A percentile compares a stretch with the other conserved stretches of the same genome.
Evolutionary conservation across 1,140 invertebrate genomes (phyloP).

Genomic region (Zaprionus gabonicus): DNA sequence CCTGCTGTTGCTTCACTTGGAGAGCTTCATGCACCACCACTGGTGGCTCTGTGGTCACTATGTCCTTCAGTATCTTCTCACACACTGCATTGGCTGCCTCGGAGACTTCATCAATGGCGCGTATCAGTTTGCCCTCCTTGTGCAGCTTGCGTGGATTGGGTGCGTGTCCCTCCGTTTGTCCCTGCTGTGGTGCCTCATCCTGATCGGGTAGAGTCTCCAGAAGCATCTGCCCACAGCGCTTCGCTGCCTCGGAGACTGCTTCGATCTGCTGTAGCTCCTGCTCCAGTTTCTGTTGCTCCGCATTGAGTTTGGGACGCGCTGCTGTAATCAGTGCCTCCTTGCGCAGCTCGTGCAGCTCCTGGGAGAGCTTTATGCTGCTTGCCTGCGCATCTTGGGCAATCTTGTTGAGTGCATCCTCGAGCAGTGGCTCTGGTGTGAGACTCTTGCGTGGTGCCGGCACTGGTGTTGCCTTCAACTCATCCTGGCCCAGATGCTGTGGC

Average conservation of each 20-base stretch:
- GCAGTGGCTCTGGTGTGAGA: constrained; percentile 72
- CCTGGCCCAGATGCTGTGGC: constrained; percentile 59
- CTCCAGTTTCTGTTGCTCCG: constrained; percentile 73
- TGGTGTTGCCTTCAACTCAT: constrained; percentile 48
- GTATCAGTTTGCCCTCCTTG: constrained; percentile 76
- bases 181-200: constrained; percentile 20
- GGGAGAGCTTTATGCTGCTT: constrained; percentile 86
- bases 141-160: constrained; percentile 60
- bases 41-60: constrained; percentile 78
- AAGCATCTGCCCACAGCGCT: constrained; percentile 84
- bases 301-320: constrained; percentile 61
- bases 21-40: constrained; percentile 76
- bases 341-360: constrained; percentile 84
- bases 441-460: constrained; percentile 77
- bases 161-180: constrained; percentile 13
- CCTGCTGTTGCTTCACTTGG: constrained; percentile 61
- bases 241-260: constrained; percentile 84
- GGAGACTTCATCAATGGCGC: constrained; percentile 80
- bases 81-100: constrained; percentile 80
- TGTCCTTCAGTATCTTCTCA: constrained; percentile 81
- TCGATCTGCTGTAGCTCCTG: constrained; percentile 80
- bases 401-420: constrained; percentile 86
- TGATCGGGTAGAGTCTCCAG: constrained; percentile 81
- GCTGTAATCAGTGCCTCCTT: constrained; percentile 80
- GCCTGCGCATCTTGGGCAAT: constrained; percentile 87